A percentile compares a stretch with the other conserved stretches of the same genome.
Evolutionary conservation across 2,888 invertebrate genomes (phyloP).

Genomic region (Nemapogon koenigi): DNA sequence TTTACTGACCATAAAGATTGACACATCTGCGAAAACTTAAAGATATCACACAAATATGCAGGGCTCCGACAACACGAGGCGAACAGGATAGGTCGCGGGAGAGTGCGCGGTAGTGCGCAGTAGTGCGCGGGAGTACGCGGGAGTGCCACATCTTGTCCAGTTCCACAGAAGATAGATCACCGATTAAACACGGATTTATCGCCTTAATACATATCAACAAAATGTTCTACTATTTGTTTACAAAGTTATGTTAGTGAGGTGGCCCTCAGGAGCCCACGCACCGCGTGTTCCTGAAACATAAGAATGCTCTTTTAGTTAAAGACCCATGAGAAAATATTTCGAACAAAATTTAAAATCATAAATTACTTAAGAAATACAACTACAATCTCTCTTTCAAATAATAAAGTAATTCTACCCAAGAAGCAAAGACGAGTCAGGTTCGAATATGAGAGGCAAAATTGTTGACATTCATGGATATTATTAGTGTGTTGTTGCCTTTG

Average conservation of each 20-base stretch:
- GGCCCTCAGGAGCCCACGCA: constrained; percentile 24
- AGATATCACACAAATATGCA: not conserved
- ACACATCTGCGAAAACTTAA: not conserved
- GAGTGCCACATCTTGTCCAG: not conserved
- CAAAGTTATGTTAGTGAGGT: constrained; percentile 25
- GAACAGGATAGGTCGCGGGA: not conserved
- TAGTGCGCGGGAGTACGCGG: not conserved
- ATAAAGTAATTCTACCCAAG: too few relatives aligned
- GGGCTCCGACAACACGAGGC: not conserved
- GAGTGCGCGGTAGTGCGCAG: not conserved
- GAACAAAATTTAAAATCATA: too few relatives aligned
- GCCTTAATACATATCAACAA: constrained; percentile 58
- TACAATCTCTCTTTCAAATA: too few relatives aligned
- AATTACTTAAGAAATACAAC: too few relatives aligned
- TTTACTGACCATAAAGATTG: too few relatives aligned
- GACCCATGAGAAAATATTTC: not conserved
- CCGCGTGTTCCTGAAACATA: constrained; percentile 40
- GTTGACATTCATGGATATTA: too few relatives aligned
- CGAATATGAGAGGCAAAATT: too few relatives aligned
- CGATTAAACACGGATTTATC: constrained; percentile 48
- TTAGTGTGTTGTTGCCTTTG: too few relatives aligned
- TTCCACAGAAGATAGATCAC: constrained; percentile 19
- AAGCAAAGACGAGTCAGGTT: too few relatives aligned
- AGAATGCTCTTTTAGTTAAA: too few relatives aligned
- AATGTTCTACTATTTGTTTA: constrained; percentile 49